Base-by-base conservation (phyloP, 2,888 invertebrate species). In the Halictus ligatus region DNA sequence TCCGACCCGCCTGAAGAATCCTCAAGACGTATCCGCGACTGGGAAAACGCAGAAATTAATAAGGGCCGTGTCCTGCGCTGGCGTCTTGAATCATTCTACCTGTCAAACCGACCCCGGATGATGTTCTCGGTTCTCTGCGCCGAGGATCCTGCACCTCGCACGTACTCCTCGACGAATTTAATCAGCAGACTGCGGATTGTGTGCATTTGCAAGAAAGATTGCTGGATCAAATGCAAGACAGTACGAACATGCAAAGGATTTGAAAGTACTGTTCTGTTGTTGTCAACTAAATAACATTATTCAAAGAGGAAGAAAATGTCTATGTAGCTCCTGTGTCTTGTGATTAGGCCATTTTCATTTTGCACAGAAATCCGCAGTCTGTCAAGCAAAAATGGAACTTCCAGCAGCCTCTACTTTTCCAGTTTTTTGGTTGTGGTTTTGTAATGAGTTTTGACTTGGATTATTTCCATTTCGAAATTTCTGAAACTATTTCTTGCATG, bases 1-100 rank as follows among this genome's bases (percentile, higher is more conserved):
- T 75, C 80, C 18, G 29, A 43, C 48, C 40, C 40, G 82, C 25
- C 60, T 18, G 71, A 64, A 71, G 43, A 54, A 84, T 40, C 40
- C 46, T 29, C 18, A 21, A 25, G 73, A 50, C 76, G 67, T 64
- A 83, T 64, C 83, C 54, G 71, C 75, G 78, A 40, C 78, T 79
- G 73, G 54, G 81, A 82, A 73, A 84, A 75, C 72, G 79, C 48
- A 58, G 50, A 84, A 78, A 78, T 84, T 84, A 78, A 84, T 84
- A 77, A 25, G 8, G 21, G 69, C 21, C 46, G 67, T 25, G 50
- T 50, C 21, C 35, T 15, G 35, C 43, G 18, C 18, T 21, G 43
- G 18, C 48, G n/a, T 29, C 48, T 43, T 25, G 60, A 83, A 72
- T 72, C 71, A 72, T 75, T 72, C 60, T 13, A 60, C 12, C 60